These are phyloP conservation scores for Neuroterus valhalla DNA, from an alignment of 1,140 invertebrate species.

Conservation along the genomic window DNA sequence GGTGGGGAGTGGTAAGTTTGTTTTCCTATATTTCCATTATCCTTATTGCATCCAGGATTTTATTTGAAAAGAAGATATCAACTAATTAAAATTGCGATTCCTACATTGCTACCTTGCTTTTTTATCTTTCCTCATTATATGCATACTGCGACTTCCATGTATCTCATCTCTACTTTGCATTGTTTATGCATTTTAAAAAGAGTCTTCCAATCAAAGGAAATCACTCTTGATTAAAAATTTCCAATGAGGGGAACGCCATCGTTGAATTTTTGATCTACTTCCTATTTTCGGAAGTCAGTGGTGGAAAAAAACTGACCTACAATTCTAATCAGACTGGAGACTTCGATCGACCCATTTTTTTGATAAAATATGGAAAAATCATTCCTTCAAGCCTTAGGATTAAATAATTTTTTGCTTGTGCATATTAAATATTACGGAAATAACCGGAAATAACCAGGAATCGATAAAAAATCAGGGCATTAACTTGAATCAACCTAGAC, in stretches of 20 bases:
- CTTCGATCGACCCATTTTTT: constrained; percentile 2
- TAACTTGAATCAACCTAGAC: not conserved
- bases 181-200: not conserved
- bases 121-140: not conserved
- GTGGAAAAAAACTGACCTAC: constrained; percentile 8
- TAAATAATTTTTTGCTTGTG: no score
- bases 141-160: not conserved
- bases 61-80: not conserved
- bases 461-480: not conserved
- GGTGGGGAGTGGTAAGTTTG: constrained; percentile 91
- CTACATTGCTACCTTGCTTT: not conserved
- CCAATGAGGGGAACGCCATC: not conserved
- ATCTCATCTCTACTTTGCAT: not conserved
- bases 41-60: not conserved
- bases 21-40: not conserved
- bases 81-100: constrained; percentile 3
- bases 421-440: not conserved
- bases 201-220: not conserved
- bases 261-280: not conserved
- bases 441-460: not conserved
- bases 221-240: not conserved
- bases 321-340: not conserved
- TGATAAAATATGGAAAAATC: not conserved
- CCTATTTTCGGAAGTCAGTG: not conserved
- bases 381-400: not conserved